These are phyloP conservation scores for Callimorpha dominula DNA, from an alignment of 2,888 invertebrate genomes.

Conservation along the genomic window DNA sequence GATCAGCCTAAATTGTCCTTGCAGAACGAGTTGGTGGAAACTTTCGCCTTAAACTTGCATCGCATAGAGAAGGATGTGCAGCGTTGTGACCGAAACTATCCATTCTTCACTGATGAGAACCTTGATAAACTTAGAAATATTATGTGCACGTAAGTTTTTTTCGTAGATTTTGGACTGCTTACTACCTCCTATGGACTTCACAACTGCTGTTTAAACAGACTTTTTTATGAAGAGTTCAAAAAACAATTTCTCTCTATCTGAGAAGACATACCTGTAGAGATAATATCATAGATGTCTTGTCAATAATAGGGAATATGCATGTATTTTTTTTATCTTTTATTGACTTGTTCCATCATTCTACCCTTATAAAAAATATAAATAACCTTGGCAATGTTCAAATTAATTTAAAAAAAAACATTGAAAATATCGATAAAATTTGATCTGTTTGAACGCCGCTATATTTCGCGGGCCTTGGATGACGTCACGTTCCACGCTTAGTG, in stretches of 20 bases:
- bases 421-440: no score
- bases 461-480: no score
- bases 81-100: slow-evolving; percentile 97
- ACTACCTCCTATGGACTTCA: no score
- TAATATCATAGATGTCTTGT: background rate
- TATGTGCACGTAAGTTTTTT: slow-evolving; percentile 95
- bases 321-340: no score
- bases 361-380: no score
- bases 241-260: background rate
- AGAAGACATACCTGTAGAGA: background rate
- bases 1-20: slow-evolving; percentile 49
- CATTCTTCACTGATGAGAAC: slow-evolving; percentile 96
- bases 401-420: no score
- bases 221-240: background rate
- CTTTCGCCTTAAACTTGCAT: slow-evolving; percentile 95
- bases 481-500: no score
- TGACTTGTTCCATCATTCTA: no score
- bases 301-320: no score
- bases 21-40: slow-evolving; percentile 94
- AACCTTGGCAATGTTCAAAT: no score
- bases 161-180: background rate
- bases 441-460: no score
- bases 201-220: background rate
- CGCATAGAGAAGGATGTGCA: slow-evolving; percentile 99
- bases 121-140: slow-evolving; percentile 97